Percentiles rank a stretch among this genome's conserved stretches.
Evolutionary conservation across 1,140 invertebrate genomes (phyloP).

Genomic region (Dufourea novaeangliae): DNA sequence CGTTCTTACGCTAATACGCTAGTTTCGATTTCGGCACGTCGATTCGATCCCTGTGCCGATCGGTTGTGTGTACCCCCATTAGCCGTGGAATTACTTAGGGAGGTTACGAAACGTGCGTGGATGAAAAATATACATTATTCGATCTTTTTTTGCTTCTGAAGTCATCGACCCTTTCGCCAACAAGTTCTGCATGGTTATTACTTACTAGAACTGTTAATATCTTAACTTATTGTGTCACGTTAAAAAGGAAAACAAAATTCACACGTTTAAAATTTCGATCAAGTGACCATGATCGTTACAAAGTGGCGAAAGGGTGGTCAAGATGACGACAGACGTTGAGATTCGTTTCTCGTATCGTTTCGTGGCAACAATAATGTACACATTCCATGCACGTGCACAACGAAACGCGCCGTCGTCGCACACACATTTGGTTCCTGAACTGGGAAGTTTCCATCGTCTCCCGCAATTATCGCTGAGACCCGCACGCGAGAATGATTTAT

Average conservation of each 20-base stretch:
- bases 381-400: slow-evolving; percentile 40
- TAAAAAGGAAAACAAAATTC: no score
- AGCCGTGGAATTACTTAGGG: neutral
- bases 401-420: slow-evolving; percentile 43
- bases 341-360: neutral
- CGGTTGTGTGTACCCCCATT: slow-evolving; percentile 7
- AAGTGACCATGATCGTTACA: no score
- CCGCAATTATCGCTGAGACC: neutral
- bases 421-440: slow-evolving; percentile 54
- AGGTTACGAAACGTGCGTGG: slow-evolving; percentile 27
- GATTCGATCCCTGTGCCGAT: slow-evolving; percentile 3
- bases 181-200: no score
- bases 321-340: neutral
- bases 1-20: no score
- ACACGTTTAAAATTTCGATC: no score
- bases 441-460: slow-evolving; percentile 30
- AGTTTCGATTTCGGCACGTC: slow-evolving; percentile 3
- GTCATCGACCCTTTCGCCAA: no score
- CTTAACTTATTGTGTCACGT: no score
- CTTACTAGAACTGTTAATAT: no score
- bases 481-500: neutral
- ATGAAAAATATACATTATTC: neutral
- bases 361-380: slow-evolving; percentile 1
- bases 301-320: no score
- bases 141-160: neutral